Conservation (phyloP, 2,888 invertebrate species). For the Palloptera scutellata region DNA sequence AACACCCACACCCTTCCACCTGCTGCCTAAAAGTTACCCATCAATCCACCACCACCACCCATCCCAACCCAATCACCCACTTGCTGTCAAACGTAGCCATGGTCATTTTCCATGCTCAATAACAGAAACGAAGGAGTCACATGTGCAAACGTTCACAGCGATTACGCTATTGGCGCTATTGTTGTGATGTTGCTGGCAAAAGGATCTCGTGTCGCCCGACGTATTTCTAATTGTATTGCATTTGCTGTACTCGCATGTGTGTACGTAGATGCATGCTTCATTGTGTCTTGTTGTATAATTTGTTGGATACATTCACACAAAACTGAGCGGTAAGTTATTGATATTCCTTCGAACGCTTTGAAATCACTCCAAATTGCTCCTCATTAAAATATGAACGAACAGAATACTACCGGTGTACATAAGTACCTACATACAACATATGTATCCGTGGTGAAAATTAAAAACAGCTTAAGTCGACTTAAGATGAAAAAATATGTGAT, state of each 20-base stretch:
- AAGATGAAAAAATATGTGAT: no score
- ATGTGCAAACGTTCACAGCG: neutral
- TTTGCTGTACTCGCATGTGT: constrained; percentile 5
- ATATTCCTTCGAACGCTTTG: constrained; percentile 26
- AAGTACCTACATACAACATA: no score
- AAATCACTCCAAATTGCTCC: constrained; percentile 32
- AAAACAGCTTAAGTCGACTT: no score
- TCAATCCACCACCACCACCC: no score
- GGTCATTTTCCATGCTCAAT: neutral
- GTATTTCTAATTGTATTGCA: no score
- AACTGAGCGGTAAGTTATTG: constrained; percentile 17
- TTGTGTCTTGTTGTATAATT: constrained; percentile 36
- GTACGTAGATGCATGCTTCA: constrained; percentile 10
- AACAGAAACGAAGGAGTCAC: neutral
- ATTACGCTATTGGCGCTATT: neutral
- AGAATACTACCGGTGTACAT: no score
- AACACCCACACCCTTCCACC: neutral
- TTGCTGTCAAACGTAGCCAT: neutral
- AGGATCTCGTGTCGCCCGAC: no score
- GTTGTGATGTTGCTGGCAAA: neutral
- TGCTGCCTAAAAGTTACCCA: no score
- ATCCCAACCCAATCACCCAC: no score
- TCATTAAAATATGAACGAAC: neutral
- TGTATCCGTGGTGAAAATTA: no score
- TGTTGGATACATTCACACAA: constrained; percentile 35